These are phyloP conservation scores for Cryptoblepharus egeriae DNA, from an alignment of 2,797 vertebrate genomes.

Conservation along the genomic window DNA sequence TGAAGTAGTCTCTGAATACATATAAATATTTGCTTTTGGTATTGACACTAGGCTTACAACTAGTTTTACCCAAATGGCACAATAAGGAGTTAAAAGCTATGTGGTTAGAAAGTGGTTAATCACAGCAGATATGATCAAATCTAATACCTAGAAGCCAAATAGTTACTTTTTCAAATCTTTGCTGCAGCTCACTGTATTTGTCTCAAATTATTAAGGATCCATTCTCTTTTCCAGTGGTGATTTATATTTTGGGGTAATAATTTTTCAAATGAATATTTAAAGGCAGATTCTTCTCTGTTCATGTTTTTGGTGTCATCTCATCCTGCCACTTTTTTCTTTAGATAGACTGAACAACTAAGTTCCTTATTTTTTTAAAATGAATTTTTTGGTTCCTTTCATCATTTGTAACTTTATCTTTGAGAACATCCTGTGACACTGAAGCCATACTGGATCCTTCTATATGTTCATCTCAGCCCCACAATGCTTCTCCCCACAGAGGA, in stretches of 20 bases:
- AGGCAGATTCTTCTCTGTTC: background rate
- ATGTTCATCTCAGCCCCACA: too few relatives aligned
- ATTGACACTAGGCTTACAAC: background rate
- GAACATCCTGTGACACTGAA: background rate
- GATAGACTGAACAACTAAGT: background rate
- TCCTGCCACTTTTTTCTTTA: background rate
- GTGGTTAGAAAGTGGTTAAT: background rate
- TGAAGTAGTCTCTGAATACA: too few relatives aligned
- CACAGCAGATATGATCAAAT: slow-evolving; percentile 33
- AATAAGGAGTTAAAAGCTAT: background rate
- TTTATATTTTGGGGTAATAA: background rate
- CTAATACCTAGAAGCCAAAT: slow-evolving; percentile 8
- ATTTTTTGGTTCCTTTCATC: background rate
- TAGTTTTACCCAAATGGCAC: background rate
- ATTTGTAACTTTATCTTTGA: background rate
- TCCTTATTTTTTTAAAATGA: background rate
- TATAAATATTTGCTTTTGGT: background rate
- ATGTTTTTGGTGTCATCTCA: background rate
- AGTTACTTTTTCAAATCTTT: background rate
- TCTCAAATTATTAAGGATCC: background rate
- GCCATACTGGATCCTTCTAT: too few relatives aligned
- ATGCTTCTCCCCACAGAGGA: too few relatives aligned
- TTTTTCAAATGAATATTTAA: background rate
- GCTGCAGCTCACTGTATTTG: background rate
- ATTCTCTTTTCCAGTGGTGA: background rate